Percentiles rank a stretch among this genome's conserved stretches.
Evolutionary conservation across 2,888 invertebrate species (phyloP).

Genomic region (Rhagonycha fulva): DNA sequence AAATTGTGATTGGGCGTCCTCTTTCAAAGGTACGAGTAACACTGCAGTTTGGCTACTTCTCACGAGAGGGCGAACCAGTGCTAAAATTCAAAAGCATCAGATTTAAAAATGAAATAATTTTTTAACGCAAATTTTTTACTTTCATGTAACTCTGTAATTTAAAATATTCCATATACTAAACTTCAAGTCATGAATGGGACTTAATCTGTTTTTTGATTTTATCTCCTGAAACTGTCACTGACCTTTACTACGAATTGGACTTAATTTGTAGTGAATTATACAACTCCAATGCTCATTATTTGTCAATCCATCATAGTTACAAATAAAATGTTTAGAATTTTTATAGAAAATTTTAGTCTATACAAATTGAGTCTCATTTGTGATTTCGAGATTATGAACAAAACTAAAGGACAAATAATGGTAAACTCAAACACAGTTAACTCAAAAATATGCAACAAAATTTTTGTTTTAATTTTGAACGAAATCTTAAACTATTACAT

Average conservation of each 20-base stretch:
- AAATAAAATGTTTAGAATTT: not conserved
- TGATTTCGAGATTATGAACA: not conserved
- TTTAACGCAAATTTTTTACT: no score
- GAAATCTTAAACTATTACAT: no score
- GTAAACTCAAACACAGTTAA: not conserved
- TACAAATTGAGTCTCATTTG: not conserved
- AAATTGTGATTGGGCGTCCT: not conserved
- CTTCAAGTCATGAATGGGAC: no score
- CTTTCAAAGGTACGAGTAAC: not conserved
- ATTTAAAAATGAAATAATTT: no score
- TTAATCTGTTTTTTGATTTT: no score
- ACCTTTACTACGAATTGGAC: no score
- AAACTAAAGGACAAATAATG: not conserved
- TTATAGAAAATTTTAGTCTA: not conserved
- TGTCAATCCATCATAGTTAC: not conserved
- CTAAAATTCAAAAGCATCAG: not conserved
- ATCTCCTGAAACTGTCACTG: no score
- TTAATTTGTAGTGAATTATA: not conserved
- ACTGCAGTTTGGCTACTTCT: not conserved
- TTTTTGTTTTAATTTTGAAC: no score
- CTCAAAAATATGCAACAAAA: no score
- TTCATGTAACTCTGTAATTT: no score
- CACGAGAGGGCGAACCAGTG: not conserved
- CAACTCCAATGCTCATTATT: not conserved
- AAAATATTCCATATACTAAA: no score